Base-by-base conservation (phyloP, 2,113 vertebrate genomes). In the Lophochroa leadbeateri region DNA sequence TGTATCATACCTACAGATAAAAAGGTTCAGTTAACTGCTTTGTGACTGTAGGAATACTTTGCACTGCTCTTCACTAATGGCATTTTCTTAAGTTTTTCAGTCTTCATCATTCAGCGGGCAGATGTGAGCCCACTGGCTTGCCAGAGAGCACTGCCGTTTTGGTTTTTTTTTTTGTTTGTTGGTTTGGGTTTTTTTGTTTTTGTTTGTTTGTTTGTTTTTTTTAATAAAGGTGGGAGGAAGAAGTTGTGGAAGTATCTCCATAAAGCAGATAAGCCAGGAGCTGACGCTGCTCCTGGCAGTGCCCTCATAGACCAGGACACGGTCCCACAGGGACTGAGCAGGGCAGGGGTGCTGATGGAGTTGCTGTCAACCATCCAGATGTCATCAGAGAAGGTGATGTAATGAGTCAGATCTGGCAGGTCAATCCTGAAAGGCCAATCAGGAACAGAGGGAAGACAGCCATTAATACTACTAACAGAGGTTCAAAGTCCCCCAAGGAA, bases 121-220 rank as follows among this genome's bases (percentile, higher is more conserved):
- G 75, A 43, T 0, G 0, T n/a, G 41, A 75, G 35, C 25, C 31
- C 11, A 33, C 33, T 60, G 35, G 10, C 35, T 60, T 85, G 25
- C 28, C 33, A 50, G 35, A 69, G 17, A 29, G 14, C 0, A 0
- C 15, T 65, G 50, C 0, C 0, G 10, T 39, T 41, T n/a, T 11
- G 37, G 37, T 0, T 13, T 31, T 11, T 16, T 16, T 10, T 4
- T 33, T 20, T 39, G 37, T 39, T 39, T 39, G 10, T 39, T 39
- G 9, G 37, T 41, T n/a, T 11, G 37, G 9, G 0, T 16, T 31
- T 13, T 16, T 17, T 10, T 3, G 9, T 37, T 39, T 37, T 37
- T 37, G 37, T 39, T 39, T 28, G 14, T 28, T 52, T 52, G 25
- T 10, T 58, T 33, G 11, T 33, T 25, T 21, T 6, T 3, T 5